phyloP scores from a whole-genome alignment of 1,140 invertebrate species.

The Charaxes varanes region DNA sequence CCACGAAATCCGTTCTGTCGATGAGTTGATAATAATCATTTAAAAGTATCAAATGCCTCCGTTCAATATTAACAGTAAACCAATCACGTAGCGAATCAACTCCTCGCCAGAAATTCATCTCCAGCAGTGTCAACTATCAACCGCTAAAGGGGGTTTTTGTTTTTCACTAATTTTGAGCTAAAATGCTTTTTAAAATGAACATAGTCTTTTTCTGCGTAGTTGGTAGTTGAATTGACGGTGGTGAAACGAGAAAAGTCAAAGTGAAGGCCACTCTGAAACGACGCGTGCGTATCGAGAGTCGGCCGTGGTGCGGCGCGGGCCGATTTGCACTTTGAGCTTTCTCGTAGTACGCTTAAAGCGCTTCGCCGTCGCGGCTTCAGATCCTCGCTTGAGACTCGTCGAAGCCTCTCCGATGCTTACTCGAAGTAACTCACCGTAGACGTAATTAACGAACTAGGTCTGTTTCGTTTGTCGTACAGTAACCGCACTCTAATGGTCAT shows the following conservation, averaged over 20 bases:
- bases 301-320: conserved; percentile 18
- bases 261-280: conserved; percentile 23
- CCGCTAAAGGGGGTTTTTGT: conserved; percentile 56
- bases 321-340: conserved; percentile 55
- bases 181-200: conserved; percentile 40
- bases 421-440: conserved; percentile 66
- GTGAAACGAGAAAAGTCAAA: conserved; percentile 57
- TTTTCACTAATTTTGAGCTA: conserved; percentile 39
- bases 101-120: conserved; percentile 41
- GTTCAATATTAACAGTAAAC: too few species aligned
- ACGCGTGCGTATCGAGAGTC: too few species aligned
- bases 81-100: conserved; percentile 30
- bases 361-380: conserved; percentile 65
- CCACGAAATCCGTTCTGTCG: conserved; percentile 41
- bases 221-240: conserved; percentile 67
- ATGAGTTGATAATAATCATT: conserved; percentile 39
- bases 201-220: conserved; percentile 51
- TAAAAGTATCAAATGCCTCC: too few species aligned
- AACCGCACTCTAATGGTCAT: conserved; percentile 74
- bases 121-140: conserved; percentile 65
- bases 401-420: conserved; percentile 66
- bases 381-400: conserved; percentile 64
- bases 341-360: conserved; percentile 55
- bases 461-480: conserved; percentile 73
- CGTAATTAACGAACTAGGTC: conserved; percentile 67